A percentile compares a stretch with the other conserved stretches of the same genome.
Conservation (phyloP, 2,888 invertebrate species). For the Eucera pruinosa region DNA sequence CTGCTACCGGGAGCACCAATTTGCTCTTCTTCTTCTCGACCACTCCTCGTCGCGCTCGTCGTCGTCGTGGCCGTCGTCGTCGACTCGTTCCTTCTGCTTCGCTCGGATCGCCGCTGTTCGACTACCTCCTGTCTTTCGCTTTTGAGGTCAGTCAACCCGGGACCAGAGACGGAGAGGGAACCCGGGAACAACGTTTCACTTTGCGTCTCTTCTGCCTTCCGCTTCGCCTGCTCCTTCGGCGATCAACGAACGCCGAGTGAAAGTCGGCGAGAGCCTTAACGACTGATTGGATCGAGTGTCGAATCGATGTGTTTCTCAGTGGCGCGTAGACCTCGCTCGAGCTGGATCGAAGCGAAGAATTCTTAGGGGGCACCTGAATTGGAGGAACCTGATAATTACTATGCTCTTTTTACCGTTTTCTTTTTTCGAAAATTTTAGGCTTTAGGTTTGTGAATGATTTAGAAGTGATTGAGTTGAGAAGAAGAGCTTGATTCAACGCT, state of each 20-base stretch:
- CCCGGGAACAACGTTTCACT: constrained; percentile 38
- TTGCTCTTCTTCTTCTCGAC: constrained; percentile 87
- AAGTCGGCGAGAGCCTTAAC: constrained; percentile 59
- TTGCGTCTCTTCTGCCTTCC: constrained; percentile 53
- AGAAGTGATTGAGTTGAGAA: no score
- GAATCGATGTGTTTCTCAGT: constrained; percentile 11
- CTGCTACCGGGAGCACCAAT: constrained; percentile 86
- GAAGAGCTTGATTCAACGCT: no score
- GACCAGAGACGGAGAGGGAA: constrained; percentile 43
- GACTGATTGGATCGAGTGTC: constrained; percentile 27
- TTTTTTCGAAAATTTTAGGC: neutral
- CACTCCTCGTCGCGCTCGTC: constrained; percentile 85
- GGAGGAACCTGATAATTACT: constrained; percentile 1
- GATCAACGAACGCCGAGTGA: constrained; percentile 59
- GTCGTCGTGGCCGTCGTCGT: constrained; percentile 46
- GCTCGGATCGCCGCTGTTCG: constrained; percentile 17
- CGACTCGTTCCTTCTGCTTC: constrained; percentile 55
- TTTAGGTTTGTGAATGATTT: neutral
- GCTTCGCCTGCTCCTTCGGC: constrained; percentile 48
- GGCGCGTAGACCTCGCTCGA: constrained; percentile 4
- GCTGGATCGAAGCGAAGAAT: neutral
- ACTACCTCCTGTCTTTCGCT: constrained; percentile 25
- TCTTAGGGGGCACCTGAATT: constrained; percentile 27
- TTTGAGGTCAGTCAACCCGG: constrained; percentile 64
- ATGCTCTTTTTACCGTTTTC: neutral